Percentiles rank a stretch among this genome's conserved stretches.
Conservation (phyloP, 2,113 vertebrate species). For the Amblyornis subalaris region DNA sequence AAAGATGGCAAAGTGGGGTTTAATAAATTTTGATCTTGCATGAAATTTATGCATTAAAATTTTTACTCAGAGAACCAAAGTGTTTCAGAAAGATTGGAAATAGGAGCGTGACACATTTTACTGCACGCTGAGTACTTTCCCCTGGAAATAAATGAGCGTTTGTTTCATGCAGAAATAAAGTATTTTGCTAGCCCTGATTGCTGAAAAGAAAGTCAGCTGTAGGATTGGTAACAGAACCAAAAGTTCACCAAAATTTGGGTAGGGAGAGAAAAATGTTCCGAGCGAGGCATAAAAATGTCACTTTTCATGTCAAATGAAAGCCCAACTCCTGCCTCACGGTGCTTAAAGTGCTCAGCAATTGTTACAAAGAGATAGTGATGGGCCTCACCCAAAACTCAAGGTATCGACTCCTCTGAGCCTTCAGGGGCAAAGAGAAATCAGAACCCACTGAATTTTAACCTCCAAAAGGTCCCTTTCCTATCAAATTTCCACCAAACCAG, state of each 20-base stretch:
- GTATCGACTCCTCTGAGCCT: neutral
- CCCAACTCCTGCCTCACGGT: neutral
- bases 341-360: neutral
- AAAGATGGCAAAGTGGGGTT: slow-evolving; percentile 1
- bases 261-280: neutral
- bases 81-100: slow-evolving; percentile 12
- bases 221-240: neutral
- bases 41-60: neutral
- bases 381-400: neutral
- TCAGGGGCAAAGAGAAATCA: neutral
- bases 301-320: neutral
- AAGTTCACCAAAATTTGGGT: neutral
- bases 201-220: neutral
- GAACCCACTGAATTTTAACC: neutral
- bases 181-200: slow-evolving; percentile 19
- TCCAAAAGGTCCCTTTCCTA: neutral
- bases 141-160: neutral
- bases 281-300: neutral
- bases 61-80: neutral
- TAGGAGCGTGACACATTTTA: neutral
- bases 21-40: slow-evolving; percentile 10
- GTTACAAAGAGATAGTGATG: neutral
- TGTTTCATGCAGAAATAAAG: slow-evolving; percentile 52
- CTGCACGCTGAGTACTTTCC: slow-evolving; percentile 27
- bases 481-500: neutral